Conservation (phyloP, 2,888 invertebrate genomes). For the Zootermopsis nevadensis region DNA sequence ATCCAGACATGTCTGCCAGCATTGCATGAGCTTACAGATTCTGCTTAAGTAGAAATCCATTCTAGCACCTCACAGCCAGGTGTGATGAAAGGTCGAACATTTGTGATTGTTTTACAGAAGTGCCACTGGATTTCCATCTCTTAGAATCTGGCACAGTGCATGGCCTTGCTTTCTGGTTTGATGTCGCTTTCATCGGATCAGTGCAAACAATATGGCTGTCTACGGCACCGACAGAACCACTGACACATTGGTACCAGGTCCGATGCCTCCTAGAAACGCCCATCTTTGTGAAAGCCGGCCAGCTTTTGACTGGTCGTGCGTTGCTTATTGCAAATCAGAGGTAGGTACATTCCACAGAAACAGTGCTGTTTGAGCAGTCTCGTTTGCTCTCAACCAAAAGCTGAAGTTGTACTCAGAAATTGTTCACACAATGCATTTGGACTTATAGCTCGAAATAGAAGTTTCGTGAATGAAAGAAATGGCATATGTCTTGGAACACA, state of each 20-base stretch:
- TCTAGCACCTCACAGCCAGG: too few species aligned
- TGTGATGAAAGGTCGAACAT: too few species aligned
- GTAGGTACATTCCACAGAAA: constrained; percentile 60
- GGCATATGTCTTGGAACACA: too few species aligned
- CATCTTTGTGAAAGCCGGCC: constrained; percentile 94
- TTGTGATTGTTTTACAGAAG: constrained; percentile 67
- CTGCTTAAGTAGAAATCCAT: too few species aligned
- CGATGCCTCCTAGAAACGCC: constrained; percentile 94
- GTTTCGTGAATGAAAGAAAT: too few species aligned
- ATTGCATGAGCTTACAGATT: too few species aligned
- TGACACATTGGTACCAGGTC: constrained; percentile 99
- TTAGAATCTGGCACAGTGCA: constrained; percentile 95
- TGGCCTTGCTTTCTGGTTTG: constrained; percentile 99
- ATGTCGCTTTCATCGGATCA: constrained; percentile 94
- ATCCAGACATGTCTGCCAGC: too few species aligned
- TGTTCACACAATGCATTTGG: too few species aligned
- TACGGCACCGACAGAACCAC: constrained; percentile 96
- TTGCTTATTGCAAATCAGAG: constrained; percentile 92
- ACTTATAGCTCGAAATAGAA: too few species aligned
- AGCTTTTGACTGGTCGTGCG: constrained; percentile 88
- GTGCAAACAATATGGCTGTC: constrained; percentile 95
- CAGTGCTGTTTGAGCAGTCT: too few species aligned
- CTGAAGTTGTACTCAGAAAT: too few species aligned
- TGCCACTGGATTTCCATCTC: constrained; percentile 93
- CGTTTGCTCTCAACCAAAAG: too few species aligned